Evolutionary conservation across 2,888 invertebrate species (phyloP).

Genomic region (Drosophila multiciliata): DNA sequence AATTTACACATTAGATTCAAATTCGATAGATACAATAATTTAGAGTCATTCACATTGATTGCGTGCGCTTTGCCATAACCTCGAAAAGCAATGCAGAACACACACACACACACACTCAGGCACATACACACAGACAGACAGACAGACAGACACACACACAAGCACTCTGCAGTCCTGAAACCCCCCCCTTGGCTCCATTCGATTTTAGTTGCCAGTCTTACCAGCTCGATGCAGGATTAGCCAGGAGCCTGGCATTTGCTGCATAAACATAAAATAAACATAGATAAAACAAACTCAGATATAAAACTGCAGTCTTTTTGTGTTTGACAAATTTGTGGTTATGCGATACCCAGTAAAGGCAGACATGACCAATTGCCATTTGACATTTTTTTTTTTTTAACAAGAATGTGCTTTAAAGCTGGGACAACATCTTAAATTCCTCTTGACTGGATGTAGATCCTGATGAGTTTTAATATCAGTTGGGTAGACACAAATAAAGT

Average conservation of each 20-base stretch:
- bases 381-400: not conserved
- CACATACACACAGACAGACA: not conserved
- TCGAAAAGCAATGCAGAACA: constrained; percentile 2
- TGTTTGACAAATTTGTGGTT: constrained; percentile 71
- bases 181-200: not conserved
- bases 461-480: not conserved
- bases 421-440: not conserved
- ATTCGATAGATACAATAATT: constrained; percentile 73
- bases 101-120: not conserved
- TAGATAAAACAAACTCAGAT: constrained; percentile 54
- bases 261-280: constrained; percentile 63
- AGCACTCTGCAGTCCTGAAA: constrained; percentile 5
- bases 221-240: constrained; percentile 43
- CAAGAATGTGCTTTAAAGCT: not conserved
- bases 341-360: constrained; percentile 26
- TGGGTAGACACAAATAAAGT: not conserved
- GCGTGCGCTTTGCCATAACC: constrained; percentile 11
- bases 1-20: constrained; percentile 73
- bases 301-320: constrained; percentile 68
- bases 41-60: constrained; percentile 54
- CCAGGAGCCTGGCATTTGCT: constrained; percentile 38
- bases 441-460: not conserved
- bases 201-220: not conserved
- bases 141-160: not conserved
- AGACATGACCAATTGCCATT: not conserved